Evolutionary conservation across 2,797 vertebrate genomes (phyloP), one percentile per base, ranked within the genome.

Genomic region (Dryobates pubescens): DNA sequence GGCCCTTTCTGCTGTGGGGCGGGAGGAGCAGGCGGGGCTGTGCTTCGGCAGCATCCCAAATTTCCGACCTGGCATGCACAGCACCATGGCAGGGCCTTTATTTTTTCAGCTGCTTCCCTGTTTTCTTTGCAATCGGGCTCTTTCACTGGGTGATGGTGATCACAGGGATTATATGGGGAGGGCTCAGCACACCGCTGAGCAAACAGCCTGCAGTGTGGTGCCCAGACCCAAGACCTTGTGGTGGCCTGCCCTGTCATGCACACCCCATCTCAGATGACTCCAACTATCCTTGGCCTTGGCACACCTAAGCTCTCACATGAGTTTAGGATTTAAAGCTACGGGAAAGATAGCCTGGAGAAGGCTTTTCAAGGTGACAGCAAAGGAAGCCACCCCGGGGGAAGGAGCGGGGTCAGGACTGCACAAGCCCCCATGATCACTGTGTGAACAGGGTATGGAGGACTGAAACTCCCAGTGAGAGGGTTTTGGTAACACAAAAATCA

Each of bases 101-200:
- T 93, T 95, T 89, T 95, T 96, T 79, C 90, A 95, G 90, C 93
- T 90, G 89, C 57, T 84, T 92, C 78, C 72, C 71, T 78, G 63
- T 90, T 95, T 92, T 81, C 81, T 93, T 92, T 88, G 78, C 63
- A 82, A 17, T 34, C 13, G 3, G 61, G 69, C 57, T 75, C 58
- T 70, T 89, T 61, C 6, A 3, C 56, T 29, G 56, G 59, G 41
- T 45, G 74, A 30, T 1, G 8, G 78, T 2, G 6, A 64, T 67
- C 23, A 2, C 4, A 6, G 58, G 29, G 36, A 12, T 54, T 62
- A 17, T 70, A 54, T 76, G 34, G 34, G 54, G 34, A 80, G 79
- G 45, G 61, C 29, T 84, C 77, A 63, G 22, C 1, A 0, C 17
- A 64, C 53, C 18, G 3, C 63, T n/a, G 27, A 76, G 30, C 43